Evolutionary conservation across 2,888 invertebrate genomes (phyloP), one percentile per base, ranked within the genome.

Genomic region (Aelia acuminata): DNA sequence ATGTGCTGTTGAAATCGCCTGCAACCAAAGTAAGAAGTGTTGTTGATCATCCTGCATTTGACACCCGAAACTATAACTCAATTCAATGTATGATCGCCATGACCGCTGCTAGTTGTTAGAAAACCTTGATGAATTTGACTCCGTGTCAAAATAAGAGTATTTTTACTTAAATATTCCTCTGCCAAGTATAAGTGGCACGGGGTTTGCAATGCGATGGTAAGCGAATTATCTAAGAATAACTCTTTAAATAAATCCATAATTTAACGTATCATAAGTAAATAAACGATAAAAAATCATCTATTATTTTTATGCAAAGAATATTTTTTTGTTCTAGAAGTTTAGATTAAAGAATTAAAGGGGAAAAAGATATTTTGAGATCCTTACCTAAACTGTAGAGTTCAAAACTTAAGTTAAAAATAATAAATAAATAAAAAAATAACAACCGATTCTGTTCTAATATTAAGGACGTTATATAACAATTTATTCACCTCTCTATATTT

Each of bases 111-210:
- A 63, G 63, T 15, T 31, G 63, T 63, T 15, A n/a, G 63, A 35
- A 70, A 70, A 35, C 63, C 63, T 70, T 70, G 63, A 70, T 70
- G 63, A 70, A 70, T 70, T 70, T 70, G 63, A 70, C 63, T 70
- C 63, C 63, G 63, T 35, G 63, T 70, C 63, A 70, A 70, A 70
- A 70, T 35, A 70, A 70, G 5, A 35, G 31, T 70, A 70, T 70
- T 70, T 35, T 70, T 70, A 70, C 63, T 70, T 70, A 20, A 70
- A 70, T 70, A 26, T 35, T 18, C 31, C 63, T 1, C 63, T 70
- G 63, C 63, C 63, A 70, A 70, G 35, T 35, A 35, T 8, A 7
- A 70, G 63, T 70, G 63, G 63, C 63, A 70, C 18, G 31, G 63
- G 31, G 18, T 31, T 70, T 2, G 18, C 63, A 31, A 70, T 70